Percentiles rank a stretch among this genome's conserved stretches.
These are phyloP conservation scores for Aspidoscelis tigris DNA, from an alignment of 2,113 vertebrate species.

Conservation along the genomic window DNA sequence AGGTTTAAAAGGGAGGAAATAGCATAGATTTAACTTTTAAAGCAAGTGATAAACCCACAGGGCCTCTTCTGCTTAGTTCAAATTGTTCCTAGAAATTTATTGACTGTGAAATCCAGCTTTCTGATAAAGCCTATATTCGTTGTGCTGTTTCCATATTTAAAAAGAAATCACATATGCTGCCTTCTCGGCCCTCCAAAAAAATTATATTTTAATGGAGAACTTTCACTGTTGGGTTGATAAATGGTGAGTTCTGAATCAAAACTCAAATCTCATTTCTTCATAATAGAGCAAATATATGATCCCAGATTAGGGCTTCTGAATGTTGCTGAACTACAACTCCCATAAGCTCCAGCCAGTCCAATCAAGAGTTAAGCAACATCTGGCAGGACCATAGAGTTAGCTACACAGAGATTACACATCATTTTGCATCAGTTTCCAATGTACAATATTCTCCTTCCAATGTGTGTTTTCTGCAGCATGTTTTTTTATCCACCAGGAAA, in stretches of 20 bases:
- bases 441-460: too few species aligned
- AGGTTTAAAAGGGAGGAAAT: conserved; percentile 79
- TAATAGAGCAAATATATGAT: not conserved
- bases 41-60: conserved; percentile 64
- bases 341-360: too few species aligned
- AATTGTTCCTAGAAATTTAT: conserved; percentile 46
- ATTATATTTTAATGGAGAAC: not conserved
- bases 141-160: not conserved
- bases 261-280: not conserved
- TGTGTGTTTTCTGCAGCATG: too few species aligned
- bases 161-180: conserved; percentile 5
- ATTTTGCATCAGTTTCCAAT: too few species aligned
- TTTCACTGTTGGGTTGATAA: not conserved
- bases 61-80: conserved; percentile 35
- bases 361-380: too few species aligned
- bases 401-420: too few species aligned
- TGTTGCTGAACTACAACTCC: too few species aligned
- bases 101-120: conserved; percentile 51
- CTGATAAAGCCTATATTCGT: not conserved
- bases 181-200: too few species aligned
- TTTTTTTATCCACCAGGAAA: too few species aligned
- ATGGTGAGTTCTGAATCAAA: not conserved
- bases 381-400: too few species aligned
- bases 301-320: too few species aligned
- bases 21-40: conserved; percentile 55